A percentile compares a stretch with the other conserved stretches of the same genome.
Evolutionary conservation across 2,888 invertebrate genomes (phyloP).

Genomic region (Diloba caeruleocephala): DNA sequence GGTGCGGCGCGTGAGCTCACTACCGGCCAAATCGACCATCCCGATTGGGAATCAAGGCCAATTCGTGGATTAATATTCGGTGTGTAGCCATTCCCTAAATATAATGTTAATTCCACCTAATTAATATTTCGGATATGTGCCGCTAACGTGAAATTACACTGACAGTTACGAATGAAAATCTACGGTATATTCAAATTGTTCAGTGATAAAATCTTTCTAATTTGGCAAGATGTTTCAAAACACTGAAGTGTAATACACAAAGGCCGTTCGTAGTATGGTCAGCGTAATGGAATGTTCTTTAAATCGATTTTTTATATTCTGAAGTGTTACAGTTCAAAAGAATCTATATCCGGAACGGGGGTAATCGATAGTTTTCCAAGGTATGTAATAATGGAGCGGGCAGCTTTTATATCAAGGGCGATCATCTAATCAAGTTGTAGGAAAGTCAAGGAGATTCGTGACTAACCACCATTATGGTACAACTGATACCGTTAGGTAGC

Average conservation of each 20-base stretch:
- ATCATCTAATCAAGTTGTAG: conserved; percentile 48
- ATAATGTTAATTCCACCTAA: conserved; percentile 77
- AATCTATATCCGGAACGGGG: conserved; percentile 60
- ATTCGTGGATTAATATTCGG: conserved; percentile 81
- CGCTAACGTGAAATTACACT: conserved; percentile 64
- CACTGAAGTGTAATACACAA: conserved; percentile 24
- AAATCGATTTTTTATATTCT: conserved; percentile 47
- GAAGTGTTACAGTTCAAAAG: conserved; percentile 60
- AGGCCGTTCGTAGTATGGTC: conserved; percentile 35
- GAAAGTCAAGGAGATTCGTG: conserved; percentile 66
- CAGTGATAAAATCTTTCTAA: conserved; percentile 12
- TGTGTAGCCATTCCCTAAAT: conserved; percentile 76
- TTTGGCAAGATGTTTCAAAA: conserved; percentile 10
- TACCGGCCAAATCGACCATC: conserved; percentile 77
- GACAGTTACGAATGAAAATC: conserved; percentile 33
- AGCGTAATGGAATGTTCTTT: conserved; percentile 26
- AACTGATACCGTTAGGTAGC: conserved; percentile 54
- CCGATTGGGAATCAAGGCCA: conserved; percentile 87
- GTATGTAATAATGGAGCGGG: conserved; percentile 60
- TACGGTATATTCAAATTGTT: conserved; percentile 16
- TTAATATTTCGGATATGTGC: conserved; percentile 75
- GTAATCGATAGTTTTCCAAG: conserved; percentile 70
- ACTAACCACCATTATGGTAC: conserved; percentile 59
- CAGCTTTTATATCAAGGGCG: conserved; percentile 63
- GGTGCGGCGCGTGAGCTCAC: conserved; percentile 81